Base-by-base conservation (phyloP, 2,888 invertebrate species). In the Ectemnius cavifrons region DNA sequence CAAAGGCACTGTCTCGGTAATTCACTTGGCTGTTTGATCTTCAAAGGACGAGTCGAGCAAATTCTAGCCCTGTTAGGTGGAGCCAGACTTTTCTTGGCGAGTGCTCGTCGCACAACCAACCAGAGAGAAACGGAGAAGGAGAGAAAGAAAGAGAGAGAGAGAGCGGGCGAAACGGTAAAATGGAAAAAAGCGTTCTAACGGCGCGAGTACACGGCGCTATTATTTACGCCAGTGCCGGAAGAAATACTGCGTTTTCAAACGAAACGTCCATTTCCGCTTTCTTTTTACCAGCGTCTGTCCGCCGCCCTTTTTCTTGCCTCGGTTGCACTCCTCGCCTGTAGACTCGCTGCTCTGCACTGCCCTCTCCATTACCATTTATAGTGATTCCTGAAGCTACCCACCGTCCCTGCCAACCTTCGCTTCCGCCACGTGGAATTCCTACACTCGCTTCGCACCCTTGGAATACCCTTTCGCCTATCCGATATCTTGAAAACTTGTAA, bases 301-400 rank as follows among this genome's bases (percentile, higher is more conserved):
- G 57, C 68, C 62, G 45, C 65, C 59, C 71, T 68, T 73, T 63
- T 68, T 73, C 67, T 68, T 77, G 66, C 62, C 78, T 65, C 52
- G 62, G 73, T 73, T 76, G 70, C 76, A 57, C 73, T 71, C 74
- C 75, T 64, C 58, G 64, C 65, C 63, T 74, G 71, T 66, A 69
- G 68, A 81, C 62, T 64, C 73, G 52, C 52, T 16, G 52, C 14
- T 52, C 14, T 67, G 78, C 79, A 74, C 80, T 80, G 77, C 77
- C 81, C 80, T 87, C 87, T 87, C 87, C 86, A 90, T 90, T 90
- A 90, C 89, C 90, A 90, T 90, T 90, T 90, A 90, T 90, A 90
- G 90, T 90, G 90, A 90, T 89, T 90, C 87, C 82, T 86, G 87
- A 89, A 88, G 37, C 37, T 37, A 37, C 37, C 5, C 37, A 37